Base-by-base conservation (phyloP, 2,797 vertebrate genomes). In the Morus bassanus region DNA sequence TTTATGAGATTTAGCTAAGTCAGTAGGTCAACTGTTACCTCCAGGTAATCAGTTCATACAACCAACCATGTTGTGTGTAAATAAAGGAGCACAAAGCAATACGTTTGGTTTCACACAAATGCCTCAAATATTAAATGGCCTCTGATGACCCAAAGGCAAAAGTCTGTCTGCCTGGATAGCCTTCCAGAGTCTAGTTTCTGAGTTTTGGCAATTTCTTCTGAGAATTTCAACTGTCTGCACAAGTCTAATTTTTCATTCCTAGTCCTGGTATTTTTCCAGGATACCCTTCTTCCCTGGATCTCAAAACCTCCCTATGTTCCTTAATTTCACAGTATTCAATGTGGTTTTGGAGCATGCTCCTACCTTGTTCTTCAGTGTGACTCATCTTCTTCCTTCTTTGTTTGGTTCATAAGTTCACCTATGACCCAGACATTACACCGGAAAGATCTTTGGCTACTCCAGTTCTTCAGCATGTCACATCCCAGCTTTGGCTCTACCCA, bases 401-500 rank as follows among this genome's bases (percentile, higher is more conserved):
- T 18, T 90, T 60, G n/a, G 16, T 31, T 87, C 18, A 1, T 7
- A 56, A 64, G 1, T 48, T 74, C 68, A 70, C 3, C 13, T 69
- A 10, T 0, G 0, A 31, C 9, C 11, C 51, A 86, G 56, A 72
- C 21, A 19, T 93, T 54, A 11, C 3, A 27, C 6, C 0, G 3
- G 31, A 83, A 73, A 11, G 16, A 21, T 46, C 23, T 79, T 76
- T 61, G 33, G 3, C 19, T 46, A 3, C 10, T 91, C 21, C 31
- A 23, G 35, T 17, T 76, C n/a, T 68, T 60, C 30, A 46, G 7
- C 0, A 0, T 15, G 12, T 33, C 74, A 16, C 1, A 0, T 64
- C 46, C 18, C 33, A 57, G 37, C 17, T 65, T 82, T 65, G 45
- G 31, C 8, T 74, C 7, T 60, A 17, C 8, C 5, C 19, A n/a